phyloP scores from a whole-genome alignment of 2,113 vertebrate species.

The Mus musculus region GRCm39 chr16:60884501-60885000 shows the following conservation, averaged over 20 bases:
- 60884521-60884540: too few relatives aligned
- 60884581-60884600: too few relatives aligned
- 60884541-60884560: too few relatives aligned
- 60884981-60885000: neutral
- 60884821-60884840: neutral
- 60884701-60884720: neutral
- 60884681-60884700: neutral
- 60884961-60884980: neutral
- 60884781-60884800: neutral
- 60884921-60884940: rapidly evolving
- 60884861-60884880: neutral
- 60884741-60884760: neutral
- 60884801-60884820: neutral
- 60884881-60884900: neutral
- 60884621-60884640: too few relatives aligned
- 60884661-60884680: neutral
- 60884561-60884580: too few relatives aligned
- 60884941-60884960: neutral
- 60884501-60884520: too few relatives aligned
- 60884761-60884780: neutral
- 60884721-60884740: neutral
- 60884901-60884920: neutral
- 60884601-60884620: too few relatives aligned
- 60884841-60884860: neutral
- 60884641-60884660: neutral